Percentiles rank a stretch among this genome's conserved stretches.
These are phyloP conservation scores for Spodoptera frugiperda DNA, from an alignment of 1,140 invertebrate species.

Conservation along the genomic window DNA sequence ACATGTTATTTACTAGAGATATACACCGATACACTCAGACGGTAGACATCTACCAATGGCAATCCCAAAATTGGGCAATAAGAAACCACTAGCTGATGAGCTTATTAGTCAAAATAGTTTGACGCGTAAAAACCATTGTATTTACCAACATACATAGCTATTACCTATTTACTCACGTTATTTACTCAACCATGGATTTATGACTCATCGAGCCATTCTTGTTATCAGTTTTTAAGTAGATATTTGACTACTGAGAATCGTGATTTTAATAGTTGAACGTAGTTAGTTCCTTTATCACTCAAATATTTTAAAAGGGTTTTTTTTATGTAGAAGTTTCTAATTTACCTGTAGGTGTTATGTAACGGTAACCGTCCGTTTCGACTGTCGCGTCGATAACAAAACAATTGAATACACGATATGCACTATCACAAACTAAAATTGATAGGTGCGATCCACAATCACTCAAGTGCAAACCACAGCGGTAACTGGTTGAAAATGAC, in stretches of 20 bases:
- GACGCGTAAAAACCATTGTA: not conserved
- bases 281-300: too few species aligned
- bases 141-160: constrained; percentile 1
- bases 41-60: too few species aligned
- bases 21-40: too few species aligned
- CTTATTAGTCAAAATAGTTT: not conserved
- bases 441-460: constrained; percentile 17
- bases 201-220: not conserved
- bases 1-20: not conserved
- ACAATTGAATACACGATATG: not conserved
- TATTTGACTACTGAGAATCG: too few species aligned
- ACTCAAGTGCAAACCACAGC: constrained; percentile 21
- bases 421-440: not conserved
- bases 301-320: too few species aligned
- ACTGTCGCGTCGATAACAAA: not conserved
- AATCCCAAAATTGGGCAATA: not conserved
- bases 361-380: not conserved
- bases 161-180: not conserved
- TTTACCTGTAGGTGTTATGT: not conserved
- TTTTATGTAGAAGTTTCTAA: too few species aligned
- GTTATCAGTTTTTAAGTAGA: too few species aligned
- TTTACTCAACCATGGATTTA: not conserved
- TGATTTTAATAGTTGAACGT: too few species aligned
- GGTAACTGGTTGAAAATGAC: constrained; percentile 34
- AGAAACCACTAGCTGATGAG: not conserved